Conservation (phyloP, 1,140 invertebrate species). For the Druon quercuslanigerum region DNA sequence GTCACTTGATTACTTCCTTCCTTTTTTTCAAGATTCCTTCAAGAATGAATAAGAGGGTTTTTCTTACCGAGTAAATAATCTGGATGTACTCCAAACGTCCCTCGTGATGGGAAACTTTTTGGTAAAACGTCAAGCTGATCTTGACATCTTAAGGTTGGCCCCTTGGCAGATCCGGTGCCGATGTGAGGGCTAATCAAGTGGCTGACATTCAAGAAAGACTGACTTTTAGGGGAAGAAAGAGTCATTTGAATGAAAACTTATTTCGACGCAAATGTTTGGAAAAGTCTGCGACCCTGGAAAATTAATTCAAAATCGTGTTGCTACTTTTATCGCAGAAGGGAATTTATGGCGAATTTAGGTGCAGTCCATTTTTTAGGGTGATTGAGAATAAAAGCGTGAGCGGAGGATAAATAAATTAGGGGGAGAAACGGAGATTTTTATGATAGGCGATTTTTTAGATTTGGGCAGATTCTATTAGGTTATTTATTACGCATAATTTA, state of each 20-base stretch:
- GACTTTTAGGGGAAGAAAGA: constrained; percentile 39
- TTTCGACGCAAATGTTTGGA: constrained; percentile 35
- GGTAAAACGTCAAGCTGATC: constrained; percentile 35
- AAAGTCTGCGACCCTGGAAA: too few species aligned
- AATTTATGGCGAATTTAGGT: too few species aligned
- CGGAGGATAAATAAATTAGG: too few species aligned
- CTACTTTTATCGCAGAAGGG: too few species aligned
- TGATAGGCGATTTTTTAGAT: too few species aligned
- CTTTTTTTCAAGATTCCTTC: constrained; percentile 1
- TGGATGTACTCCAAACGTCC: constrained; percentile 40
- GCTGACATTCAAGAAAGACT: not conserved
- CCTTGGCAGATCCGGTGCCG: too few species aligned
- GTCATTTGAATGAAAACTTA: constrained; percentile 37
- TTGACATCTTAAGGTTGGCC: constrained; percentile 30
- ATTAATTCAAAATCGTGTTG: too few species aligned
- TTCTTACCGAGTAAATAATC: constrained; percentile 57
- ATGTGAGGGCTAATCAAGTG: constrained; percentile 38
- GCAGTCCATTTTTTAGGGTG: too few species aligned
- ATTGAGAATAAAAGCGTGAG: too few species aligned
- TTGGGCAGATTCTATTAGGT: too few species aligned
- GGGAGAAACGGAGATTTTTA: too few species aligned
- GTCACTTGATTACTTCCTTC: not conserved
- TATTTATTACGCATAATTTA: too few species aligned
- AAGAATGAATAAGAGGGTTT: constrained; percentile 33
- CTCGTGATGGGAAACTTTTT: constrained; percentile 43